Percentiles rank a stretch among this genome's conserved stretches.
phyloP scores from a whole-genome alignment of 2,888 invertebrate species.

The Patella caerulea region DNA sequence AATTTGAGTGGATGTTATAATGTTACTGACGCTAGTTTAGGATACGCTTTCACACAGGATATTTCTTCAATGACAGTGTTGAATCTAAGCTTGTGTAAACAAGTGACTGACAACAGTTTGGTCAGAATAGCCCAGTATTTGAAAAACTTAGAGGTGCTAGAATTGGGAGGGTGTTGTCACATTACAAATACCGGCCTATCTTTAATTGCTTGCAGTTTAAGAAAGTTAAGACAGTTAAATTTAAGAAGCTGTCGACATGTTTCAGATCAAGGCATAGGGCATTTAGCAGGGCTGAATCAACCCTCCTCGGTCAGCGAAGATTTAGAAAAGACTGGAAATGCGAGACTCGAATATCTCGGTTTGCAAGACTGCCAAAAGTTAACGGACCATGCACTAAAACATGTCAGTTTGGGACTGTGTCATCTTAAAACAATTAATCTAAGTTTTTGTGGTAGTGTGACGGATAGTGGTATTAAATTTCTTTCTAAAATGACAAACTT shows the following conservation, averaged over 20 bases:
- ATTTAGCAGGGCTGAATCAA: conserved; percentile 78
- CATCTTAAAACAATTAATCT: conserved; percentile 89
- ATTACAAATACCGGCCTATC: conserved; percentile 90
- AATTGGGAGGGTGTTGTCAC: conserved; percentile 92
- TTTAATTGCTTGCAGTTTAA: conserved; percentile 89
- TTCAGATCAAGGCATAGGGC: conserved; percentile 90
- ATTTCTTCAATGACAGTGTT: conserved; percentile 84
- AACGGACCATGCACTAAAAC: conserved; percentile 90
- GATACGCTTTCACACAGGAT: conserved; percentile 84
- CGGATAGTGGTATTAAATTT: conserved; percentile 92
- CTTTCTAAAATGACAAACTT: conserved; percentile 87
- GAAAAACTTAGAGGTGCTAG: conserved; percentile 86
- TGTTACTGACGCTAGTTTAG: conserved; percentile 87
- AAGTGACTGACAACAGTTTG: conserved; percentile 91
- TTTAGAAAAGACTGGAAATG: conserved; percentile 71
- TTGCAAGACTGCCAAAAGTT: conserved; percentile 95
- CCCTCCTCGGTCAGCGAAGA: neutral
- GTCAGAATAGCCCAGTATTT: conserved; percentile 87
- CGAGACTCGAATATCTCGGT: conserved; percentile 86
- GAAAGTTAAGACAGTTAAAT: conserved; percentile 86
- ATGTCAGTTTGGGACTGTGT: conserved; percentile 85
- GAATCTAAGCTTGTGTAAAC: conserved; percentile 93
- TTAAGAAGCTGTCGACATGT: conserved; percentile 93
- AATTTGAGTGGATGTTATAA: conserved; percentile 95
- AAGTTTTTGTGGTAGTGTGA: conserved; percentile 93